Evolutionary conservation across 1,140 invertebrate species (phyloP).

Genomic region (Tetramorium alpestre): DNA sequence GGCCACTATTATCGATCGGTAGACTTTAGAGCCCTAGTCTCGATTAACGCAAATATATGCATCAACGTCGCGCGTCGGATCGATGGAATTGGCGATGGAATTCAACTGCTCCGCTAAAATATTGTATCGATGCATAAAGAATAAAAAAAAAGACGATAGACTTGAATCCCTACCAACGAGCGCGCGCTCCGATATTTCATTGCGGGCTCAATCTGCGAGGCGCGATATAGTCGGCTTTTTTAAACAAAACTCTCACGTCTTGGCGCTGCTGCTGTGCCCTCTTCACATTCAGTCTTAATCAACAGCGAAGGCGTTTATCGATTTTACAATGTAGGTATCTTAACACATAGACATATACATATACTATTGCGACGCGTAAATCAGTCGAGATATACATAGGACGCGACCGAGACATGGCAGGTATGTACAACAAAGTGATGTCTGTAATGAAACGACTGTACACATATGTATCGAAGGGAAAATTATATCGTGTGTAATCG

Average conservation of each 20-base stretch:
- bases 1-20: neutral
- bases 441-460: constrained; percentile 46
- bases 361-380: constrained; percentile 43
- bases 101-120: constrained; percentile 33
- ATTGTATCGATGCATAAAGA: neutral
- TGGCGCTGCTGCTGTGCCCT: constrained; percentile 1
- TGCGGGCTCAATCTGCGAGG: neutral
- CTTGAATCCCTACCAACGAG: neutral
- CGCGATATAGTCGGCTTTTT: neutral
- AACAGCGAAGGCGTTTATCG: constrained; percentile 38
- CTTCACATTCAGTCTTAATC: constrained; percentile 28
- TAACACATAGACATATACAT: constrained; percentile 32
- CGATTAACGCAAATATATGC: constrained; percentile 1
- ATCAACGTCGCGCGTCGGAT: neutral
- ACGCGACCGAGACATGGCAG: neutral
- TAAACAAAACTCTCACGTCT: constrained; percentile 17
- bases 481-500: constrained; percentile 42
- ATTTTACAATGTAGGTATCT: constrained; percentile 38
- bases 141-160: neutral
- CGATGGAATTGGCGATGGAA: neutral
- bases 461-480: constrained; percentile 41
- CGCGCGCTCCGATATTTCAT: constrained; percentile 16
- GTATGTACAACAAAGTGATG: constrained; percentile 27
- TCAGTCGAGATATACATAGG: constrained; percentile 12
- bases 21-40: neutral